These are phyloP conservation scores for Eudasyphora cyanicolor DNA, from an alignment of 2,888 invertebrate species.

Conservation along the genomic window DNA sequence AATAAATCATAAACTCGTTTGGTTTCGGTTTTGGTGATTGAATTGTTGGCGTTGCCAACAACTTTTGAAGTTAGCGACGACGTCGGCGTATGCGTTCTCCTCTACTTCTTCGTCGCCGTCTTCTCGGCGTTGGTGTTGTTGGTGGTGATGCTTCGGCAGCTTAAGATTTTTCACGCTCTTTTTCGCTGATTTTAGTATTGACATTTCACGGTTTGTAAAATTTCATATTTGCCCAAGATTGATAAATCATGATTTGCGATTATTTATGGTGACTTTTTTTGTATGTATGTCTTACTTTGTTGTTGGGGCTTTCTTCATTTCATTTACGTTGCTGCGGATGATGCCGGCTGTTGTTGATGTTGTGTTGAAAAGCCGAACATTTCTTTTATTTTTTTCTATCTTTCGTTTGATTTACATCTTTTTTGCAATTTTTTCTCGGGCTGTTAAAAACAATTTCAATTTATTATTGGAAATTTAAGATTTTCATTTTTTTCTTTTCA, in stretches of 20 bases:
- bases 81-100: background rate
- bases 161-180: constrained; percentile 29
- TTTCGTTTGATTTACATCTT: background rate
- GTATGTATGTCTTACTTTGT: background rate
- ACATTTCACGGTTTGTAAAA: constrained; percentile 48
- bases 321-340: constrained; percentile 33
- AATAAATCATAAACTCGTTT: constrained; percentile 45
- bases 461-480: too few species aligned
- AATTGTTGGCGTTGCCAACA: constrained; percentile 25
- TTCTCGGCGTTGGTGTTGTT: constrained; percentile 38
- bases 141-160: constrained; percentile 7
- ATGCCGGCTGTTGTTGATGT: too few species aligned
- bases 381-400: constrained; percentile 30
- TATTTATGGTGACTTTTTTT: constrained; percentile 22
- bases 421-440: background rate
- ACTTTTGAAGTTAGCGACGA: background rate
- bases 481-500: constrained; percentile 40
- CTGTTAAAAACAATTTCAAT: background rate
- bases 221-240: constrained; percentile 6
- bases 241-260: constrained; percentile 11
- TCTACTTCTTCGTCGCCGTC: constrained; percentile 19
- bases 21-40: constrained; percentile 13
- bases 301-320: background rate
- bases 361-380: constrained; percentile 58
- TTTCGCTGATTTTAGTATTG: background rate